Base-by-base conservation (phyloP, 2,888 invertebrate genomes). In the Cyaniris semiargus region DNA sequence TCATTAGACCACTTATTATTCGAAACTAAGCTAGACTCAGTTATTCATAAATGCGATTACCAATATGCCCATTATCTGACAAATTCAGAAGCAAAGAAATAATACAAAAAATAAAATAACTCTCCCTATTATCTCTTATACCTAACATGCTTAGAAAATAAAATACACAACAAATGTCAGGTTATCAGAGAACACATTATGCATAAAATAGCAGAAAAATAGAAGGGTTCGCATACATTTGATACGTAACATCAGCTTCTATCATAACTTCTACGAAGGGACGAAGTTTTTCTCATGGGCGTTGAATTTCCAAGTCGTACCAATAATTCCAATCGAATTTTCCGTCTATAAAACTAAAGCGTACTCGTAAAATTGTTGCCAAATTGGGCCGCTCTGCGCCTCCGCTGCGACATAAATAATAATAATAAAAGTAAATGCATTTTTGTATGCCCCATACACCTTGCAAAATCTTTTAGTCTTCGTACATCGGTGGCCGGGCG, bases 311-410 rank as follows among this genome's bases (percentile, higher is more conserved):
- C 34, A 75, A 77, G n/a, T 75, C 85, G 85, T 86, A 88, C 86
- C 86, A 88, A 92, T 92, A 88, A 92, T 92, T 85, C 83, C 84
- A 89, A 92, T 92, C 86, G 89, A 90, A 88, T 91, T 89, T 85
- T 82, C 84, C 84, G 84, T 86, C 87, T 82, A 91, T 92, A 91
- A 92, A 91, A 89, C 85, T 90, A 88, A 91, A 89, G 85, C 83
- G 84, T 79, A 83, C 83, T 87, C 89, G 84, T 92, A 92, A 92
- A 90, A 86, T 86, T 86, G 86, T 89, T 86, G 83, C 82, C 85
- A 86, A 90, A 91, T 89, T 88, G 88, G 86, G 85, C 85, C 87
- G 86, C 83, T 90, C 89, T 81, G 78, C 90, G 88, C 89, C 87
- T 87, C 79, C 76, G 76, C 80, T 79, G 81, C 79, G 79, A 81